phyloP scores from a whole-genome alignment of 2,888 invertebrate species.

The Perithous albicinctus region DNA sequence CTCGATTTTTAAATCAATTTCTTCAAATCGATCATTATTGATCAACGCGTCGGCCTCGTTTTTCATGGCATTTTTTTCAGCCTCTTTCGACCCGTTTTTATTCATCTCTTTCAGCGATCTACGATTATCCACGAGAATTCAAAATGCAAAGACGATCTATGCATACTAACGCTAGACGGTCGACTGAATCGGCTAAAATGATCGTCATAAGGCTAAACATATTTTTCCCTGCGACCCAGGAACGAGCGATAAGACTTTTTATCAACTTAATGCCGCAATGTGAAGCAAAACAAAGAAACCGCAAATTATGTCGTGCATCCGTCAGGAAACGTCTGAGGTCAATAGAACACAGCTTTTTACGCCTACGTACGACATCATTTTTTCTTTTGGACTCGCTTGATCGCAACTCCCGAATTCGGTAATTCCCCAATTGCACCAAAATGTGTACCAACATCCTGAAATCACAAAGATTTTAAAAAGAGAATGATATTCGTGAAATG shows the following conservation, averaged over 20 bases:
- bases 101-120: conserved; percentile 14
- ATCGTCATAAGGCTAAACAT: not conserved
- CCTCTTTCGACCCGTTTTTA: not conserved
- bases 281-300: conserved; percentile 61
- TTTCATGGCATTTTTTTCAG: not conserved
- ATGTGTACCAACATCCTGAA: too few species aligned
- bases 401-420: too few species aligned
- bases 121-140: not conserved
- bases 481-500: too few species aligned
- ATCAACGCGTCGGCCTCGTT: not conserved
- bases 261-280: conserved; percentile 48
- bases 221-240: conserved; percentile 13
- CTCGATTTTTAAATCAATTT: conserved; percentile 4
- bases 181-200: conserved; percentile 31
- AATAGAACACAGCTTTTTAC: not conserved
- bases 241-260: conserved; percentile 55
- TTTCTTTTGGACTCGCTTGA: not conserved
- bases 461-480: too few species aligned
- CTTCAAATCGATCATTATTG: not conserved
- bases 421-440: not conserved
- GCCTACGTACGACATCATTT: not conserved
- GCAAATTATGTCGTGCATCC: conserved; percentile 63
- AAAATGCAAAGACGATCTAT: not conserved
- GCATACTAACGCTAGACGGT: conserved; percentile 19
- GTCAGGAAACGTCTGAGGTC: conserved; percentile 61